Conservation (phyloP, 2,888 invertebrate genomes). For the Panorpa germanica region DNA sequence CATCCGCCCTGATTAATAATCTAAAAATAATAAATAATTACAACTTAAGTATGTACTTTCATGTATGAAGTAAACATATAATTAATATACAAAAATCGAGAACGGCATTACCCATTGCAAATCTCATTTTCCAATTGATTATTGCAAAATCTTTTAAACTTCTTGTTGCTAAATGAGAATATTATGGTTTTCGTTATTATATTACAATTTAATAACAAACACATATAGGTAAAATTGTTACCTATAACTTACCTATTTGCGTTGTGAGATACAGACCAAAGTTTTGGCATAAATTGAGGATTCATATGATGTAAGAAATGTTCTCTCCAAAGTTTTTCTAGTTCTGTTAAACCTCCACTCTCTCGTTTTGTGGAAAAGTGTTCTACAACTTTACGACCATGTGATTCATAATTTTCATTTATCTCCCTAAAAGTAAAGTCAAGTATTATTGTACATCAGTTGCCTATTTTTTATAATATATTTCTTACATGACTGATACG, state of each 20-base stretch:
- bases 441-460: neutral
- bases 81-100: too few relatives aligned
- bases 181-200: neutral
- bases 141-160: neutral
- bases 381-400: slow-evolving; percentile 38
- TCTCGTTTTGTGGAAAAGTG: slow-evolving; percentile 26
- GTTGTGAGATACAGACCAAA: slow-evolving; percentile 61
- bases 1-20: slow-evolving; percentile 28
- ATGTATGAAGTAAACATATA: too few relatives aligned
- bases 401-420: slow-evolving; percentile 29
- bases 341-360: slow-evolving; percentile 36
- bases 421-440: slow-evolving; percentile 21
- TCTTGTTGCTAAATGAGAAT: neutral
- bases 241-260: slow-evolving; percentile 35
- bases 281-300: slow-evolving; percentile 45
- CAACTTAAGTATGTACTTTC: too few relatives aligned
- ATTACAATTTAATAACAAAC: neutral
- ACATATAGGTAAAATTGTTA: neutral
- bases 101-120: too few relatives aligned
- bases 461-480: slow-evolving; percentile 2
- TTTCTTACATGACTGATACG: neutral
- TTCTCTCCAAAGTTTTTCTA: slow-evolving; percentile 57
- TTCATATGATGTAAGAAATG: slow-evolving; percentile 56
- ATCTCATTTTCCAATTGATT: too few relatives aligned
- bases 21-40: slow-evolving; percentile 20